Base-by-base conservation (phyloP, 1,140 invertebrate genomes). In the Eulimnadia texana region DNA sequence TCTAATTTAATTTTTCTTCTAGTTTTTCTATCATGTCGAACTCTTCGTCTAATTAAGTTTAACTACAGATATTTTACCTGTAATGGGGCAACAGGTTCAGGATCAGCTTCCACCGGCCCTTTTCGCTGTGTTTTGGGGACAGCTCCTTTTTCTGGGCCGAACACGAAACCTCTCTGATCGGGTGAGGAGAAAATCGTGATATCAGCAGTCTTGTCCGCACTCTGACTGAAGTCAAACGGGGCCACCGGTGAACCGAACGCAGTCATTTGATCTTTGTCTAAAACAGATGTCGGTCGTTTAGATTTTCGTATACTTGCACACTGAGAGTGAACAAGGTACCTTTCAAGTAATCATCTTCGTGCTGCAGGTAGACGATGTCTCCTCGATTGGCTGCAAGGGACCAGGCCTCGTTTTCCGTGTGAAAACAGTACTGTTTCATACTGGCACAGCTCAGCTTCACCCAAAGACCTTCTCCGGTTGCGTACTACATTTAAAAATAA, bases 341-440 rank as follows among this genome's bases (percentile, higher is more conserved):
- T 52, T 68, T 70, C n/a, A 76, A 70, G 10, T 73, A 57, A 13
- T 78, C 76, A 2, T 71, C 70, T 61, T 80, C 80, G 42, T 79
- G 76, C 66, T 82, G 81, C 66, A 90, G 78, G 69, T 87, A 88
- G 1, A 81, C 74, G n/a, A 81, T 77, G 63, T 82, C 82, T 58
- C 81, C 79, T 58, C 78, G 78, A 51, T 80, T 82, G 23, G 82
- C 77, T 0, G 84, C 84, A 20, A 90, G 72, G 3, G 84, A 84
- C 87, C 87, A 90, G 2, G 84, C 85, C 59, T 88, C 85, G 1
- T 78, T 77, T 24, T 80, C 77, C 20, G 74, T 75, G 55, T 80
- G 80, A 65, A 84, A 84, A 67, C 85, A 86, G 70, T 82, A 87
- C 68, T 84, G 82, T 2, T 76, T 74, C 22, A 78, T 77, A 2